Conservation (phyloP, 2,113 vertebrate genomes). For the Pelusios castaneus region DNA sequence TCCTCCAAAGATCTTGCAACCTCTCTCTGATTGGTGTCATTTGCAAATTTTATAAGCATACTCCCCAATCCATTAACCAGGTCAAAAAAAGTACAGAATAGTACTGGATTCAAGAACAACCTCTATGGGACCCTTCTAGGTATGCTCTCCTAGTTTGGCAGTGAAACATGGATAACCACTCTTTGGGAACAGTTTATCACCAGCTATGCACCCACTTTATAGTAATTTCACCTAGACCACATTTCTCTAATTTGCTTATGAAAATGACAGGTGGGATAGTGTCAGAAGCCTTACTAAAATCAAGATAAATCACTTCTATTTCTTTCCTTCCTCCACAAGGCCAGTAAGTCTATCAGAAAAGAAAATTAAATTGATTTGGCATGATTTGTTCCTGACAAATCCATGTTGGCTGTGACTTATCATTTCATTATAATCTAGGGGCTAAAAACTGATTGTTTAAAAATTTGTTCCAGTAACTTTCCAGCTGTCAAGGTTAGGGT, state of each 20-base stretch:
- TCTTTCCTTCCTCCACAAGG: background rate
- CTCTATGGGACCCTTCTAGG: background rate
- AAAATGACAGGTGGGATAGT: background rate
- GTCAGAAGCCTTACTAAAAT: background rate
- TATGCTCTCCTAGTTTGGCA: background rate
- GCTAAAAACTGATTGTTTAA: background rate
- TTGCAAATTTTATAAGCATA: background rate
- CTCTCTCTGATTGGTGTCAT: background rate
- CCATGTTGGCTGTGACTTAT: background rate
- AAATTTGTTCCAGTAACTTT: background rate
- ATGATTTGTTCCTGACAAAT: background rate
- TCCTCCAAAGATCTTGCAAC: too few species aligned
- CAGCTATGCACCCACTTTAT: background rate
- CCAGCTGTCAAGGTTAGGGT: background rate
- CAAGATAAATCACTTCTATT: background rate
- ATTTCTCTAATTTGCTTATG: background rate
- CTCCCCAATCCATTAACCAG: background rate
- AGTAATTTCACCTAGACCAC: background rate
- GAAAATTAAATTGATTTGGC: background rate
- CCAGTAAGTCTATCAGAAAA: background rate
- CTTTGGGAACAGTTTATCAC: background rate
- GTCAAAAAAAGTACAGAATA: background rate
- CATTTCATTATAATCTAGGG: too few species aligned
- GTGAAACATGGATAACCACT: background rate
- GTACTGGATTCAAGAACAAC: background rate